Evolutionary conservation across 2,113 vertebrate genomes (phyloP).

Genomic region (Dipodomys stephensi): DNA sequence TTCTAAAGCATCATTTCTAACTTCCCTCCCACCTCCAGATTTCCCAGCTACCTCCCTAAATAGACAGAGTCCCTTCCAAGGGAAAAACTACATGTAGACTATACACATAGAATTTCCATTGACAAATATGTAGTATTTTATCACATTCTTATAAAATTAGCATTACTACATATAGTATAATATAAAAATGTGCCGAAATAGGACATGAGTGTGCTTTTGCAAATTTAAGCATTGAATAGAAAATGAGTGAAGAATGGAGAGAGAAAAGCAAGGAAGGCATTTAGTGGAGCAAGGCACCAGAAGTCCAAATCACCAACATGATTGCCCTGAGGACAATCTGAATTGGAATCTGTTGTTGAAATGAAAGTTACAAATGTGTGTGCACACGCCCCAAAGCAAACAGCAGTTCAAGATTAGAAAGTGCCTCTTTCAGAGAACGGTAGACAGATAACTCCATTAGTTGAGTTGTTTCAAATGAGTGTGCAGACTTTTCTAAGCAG

Average conservation of each 20-base stretch:
- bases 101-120: not conserved
- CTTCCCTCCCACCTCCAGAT: not conserved
- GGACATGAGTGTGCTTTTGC: not conserved
- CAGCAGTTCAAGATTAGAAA: not conserved
- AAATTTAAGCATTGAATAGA: not conserved
- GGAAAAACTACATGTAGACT: not conserved
- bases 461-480: not conserved
- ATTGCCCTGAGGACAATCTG: not conserved
- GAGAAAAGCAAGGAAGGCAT: not conserved
- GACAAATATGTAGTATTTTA: not conserved
- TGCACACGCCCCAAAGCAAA: not conserved
- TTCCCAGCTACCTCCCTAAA: not conserved
- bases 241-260: not conserved
- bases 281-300: not conserved
- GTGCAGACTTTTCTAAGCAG: not conserved
- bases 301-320: not conserved
- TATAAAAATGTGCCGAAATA: not conserved
- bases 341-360: not conserved
- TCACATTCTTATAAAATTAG: not conserved
- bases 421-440: not conserved
- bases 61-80: not conserved
- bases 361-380: not conserved
- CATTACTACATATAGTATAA: not conserved
- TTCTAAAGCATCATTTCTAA: too few relatives aligned
- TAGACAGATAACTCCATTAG: not conserved